A percentile compares a stretch with the other conserved stretches of the same genome.
Evolutionary conservation across 2,797 vertebrate species (phyloP).

Genomic region (Platyrinchus mystaceus): DNA sequence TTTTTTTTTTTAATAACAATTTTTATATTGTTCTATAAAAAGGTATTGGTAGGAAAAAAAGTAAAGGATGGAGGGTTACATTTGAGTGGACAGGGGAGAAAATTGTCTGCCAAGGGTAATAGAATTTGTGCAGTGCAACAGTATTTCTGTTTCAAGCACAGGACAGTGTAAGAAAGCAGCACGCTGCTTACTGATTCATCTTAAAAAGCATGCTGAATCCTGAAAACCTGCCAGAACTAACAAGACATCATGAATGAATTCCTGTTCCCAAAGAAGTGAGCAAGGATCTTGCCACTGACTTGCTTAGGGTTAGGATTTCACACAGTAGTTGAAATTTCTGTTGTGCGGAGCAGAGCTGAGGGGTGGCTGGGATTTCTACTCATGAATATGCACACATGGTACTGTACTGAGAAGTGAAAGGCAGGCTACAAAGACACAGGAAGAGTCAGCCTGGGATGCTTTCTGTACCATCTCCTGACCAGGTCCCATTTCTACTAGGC

Average conservation of each 20-base stretch:
- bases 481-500: neutral
- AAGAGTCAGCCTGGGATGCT: neutral
- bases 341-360: neutral
- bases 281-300: neutral
- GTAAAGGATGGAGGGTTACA: neutral
- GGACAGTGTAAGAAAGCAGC: neutral
- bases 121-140: neutral
- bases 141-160: slow-evolving; percentile 3
- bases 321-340: neutral
- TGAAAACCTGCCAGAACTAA: slow-evolving; percentile 23
- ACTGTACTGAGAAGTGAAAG: neutral
- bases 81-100: slow-evolving; percentile 47
- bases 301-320: slow-evolving; percentile 13
- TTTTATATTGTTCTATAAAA: slow-evolving; percentile 32
- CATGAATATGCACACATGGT: neutral
- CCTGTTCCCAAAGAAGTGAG: neutral
- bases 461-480: neutral
- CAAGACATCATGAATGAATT: slow-evolving; percentile 13
- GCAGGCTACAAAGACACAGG: neutral
- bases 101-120: slow-evolving; percentile 45
- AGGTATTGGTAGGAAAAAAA: neutral
- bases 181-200: neutral
- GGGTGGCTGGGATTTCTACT: neutral
- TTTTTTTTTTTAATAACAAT: neutral
- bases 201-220: neutral